Evolutionary conservation across 2,888 invertebrate genomes (phyloP).

Genomic region (Andrena bicolor): DNA sequence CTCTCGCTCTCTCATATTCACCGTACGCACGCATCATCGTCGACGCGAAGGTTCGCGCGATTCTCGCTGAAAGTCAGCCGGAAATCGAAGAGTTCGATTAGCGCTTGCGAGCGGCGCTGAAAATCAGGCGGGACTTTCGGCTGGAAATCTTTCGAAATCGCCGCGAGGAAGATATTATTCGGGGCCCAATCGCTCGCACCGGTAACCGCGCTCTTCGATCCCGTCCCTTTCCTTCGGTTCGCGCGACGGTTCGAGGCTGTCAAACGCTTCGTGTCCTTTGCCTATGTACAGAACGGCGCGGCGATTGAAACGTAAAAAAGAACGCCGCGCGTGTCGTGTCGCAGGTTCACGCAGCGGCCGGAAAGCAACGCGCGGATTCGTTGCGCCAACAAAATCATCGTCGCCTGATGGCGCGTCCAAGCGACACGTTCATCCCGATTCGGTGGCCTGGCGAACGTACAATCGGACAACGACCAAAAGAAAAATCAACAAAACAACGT

Average conservation of each 20-base stretch:
- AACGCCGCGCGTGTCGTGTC: constrained; percentile 28
- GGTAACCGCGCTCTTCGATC: constrained; percentile 41
- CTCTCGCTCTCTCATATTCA: not conserved
- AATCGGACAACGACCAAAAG: constrained; percentile 7
- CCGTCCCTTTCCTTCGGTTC: not conserved
- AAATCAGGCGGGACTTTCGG: not conserved
- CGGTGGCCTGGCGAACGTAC: not conserved
- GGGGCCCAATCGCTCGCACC: not conserved
- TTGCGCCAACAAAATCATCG: constrained; percentile 57
- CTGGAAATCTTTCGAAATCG: not conserved
- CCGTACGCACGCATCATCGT: constrained; percentile 16
- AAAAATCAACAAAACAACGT: constrained; percentile 42
- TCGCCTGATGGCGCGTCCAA: not conserved
- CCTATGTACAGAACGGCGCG: constrained; percentile 40
- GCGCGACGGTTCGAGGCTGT: not conserved
- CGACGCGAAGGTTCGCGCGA: constrained; percentile 30
- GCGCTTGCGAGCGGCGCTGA: not conserved
- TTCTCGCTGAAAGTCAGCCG: constrained; percentile 16
- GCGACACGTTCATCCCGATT: too few species aligned
- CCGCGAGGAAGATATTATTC: not conserved
- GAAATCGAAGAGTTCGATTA: constrained; percentile 36
- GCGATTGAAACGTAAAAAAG: constrained; percentile 23
- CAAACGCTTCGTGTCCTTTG: constrained; percentile 7
- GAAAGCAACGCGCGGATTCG: constrained; percentile 37
- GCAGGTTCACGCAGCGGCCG: constrained; percentile 16